Conservation (phyloP, 2,113 vertebrate species). For the Callorhinus ursinus region DNA sequence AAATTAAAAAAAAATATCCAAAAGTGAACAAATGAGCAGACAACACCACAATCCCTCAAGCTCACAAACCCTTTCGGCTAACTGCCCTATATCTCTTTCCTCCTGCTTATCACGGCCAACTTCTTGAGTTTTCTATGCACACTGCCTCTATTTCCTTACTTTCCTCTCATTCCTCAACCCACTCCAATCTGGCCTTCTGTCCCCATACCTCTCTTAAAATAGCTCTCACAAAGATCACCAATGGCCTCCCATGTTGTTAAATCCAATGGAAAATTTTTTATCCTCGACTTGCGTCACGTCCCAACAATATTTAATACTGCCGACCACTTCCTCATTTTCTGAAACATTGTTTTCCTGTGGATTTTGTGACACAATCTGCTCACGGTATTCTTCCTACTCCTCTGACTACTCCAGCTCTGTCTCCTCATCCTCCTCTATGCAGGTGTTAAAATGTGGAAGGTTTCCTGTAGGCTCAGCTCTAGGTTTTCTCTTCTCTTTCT, state of each 20-base stretch:
- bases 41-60: conserved; percentile 19
- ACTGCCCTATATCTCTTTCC: background rate
- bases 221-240: conserved; percentile 38
- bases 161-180: conserved; percentile 35
- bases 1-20: background rate
- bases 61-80: conserved; percentile 12
- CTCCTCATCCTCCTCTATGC: conserved; percentile 17
- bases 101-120: conserved; percentile 34
- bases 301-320: background rate
- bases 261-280: background rate
- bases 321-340: background rate
- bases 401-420: conserved; percentile 28
- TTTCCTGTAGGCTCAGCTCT: background rate
- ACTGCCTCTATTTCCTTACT: background rate
- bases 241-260: background rate
- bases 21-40: conserved; percentile 19
- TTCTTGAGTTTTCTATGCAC: conserved; percentile 15
- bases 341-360: background rate
- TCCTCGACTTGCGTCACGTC: conserved; percentile 3
- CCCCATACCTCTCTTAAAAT: background rate
- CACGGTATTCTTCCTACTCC: background rate
- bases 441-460: background rate
- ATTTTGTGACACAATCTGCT: conserved; percentile 13
- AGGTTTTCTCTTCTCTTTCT: conserved; percentile 34
- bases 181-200: conserved; percentile 19